Conservation (phyloP, 2,797 vertebrate genomes). For the Pantherophis vulpinus region DNA sequence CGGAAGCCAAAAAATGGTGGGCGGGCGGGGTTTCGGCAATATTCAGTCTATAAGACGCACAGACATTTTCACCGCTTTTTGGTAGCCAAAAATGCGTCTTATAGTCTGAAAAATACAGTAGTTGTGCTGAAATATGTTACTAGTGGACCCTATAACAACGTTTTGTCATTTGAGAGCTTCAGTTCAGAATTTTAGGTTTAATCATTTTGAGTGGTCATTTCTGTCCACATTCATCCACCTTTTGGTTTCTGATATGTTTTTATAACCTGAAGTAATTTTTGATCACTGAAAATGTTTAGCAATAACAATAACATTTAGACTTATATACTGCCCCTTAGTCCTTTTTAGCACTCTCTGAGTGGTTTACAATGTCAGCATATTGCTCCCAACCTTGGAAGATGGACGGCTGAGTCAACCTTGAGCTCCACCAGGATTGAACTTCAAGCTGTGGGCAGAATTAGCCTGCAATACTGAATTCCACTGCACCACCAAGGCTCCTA, state of each 20-base stretch:
- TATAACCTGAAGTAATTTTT: background rate
- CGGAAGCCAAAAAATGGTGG: no score
- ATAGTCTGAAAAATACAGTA: no score
- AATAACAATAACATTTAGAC: background rate
- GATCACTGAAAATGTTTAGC: background rate
- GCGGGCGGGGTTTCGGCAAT: no score
- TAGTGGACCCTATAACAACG: no score
- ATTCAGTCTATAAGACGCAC: no score
- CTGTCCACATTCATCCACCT: background rate
- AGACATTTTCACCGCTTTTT: no score
- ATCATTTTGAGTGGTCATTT: background rate
- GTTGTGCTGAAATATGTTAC: no score
- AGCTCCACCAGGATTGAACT: background rate
- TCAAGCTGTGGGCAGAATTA: background rate
- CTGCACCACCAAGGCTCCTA: background rate
- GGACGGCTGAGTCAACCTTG: background rate
- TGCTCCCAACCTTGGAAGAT: background rate
- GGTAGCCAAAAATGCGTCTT: no score
- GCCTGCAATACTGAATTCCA: background rate
- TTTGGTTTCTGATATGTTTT: background rate
- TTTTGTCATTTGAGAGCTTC: background rate
- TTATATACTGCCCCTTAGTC: background rate
- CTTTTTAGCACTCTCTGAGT: background rate
- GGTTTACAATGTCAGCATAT: background rate
- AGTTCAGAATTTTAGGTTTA: background rate